Evolutionary conservation across 2,113 vertebrate genomes (phyloP).

Genomic region (Poeciliopsis retropinna): DNA sequence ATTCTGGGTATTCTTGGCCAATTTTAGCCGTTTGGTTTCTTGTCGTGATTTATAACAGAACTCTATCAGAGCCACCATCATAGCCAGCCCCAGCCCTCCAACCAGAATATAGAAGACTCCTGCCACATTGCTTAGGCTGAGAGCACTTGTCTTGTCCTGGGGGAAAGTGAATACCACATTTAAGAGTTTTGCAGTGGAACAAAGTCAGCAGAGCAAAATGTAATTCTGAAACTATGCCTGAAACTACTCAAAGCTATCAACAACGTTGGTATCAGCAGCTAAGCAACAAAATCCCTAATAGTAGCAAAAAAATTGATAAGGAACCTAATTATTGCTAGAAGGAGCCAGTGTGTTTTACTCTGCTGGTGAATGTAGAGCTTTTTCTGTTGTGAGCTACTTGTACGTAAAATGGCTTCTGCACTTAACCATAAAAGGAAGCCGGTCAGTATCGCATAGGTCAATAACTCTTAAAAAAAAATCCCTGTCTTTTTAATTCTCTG

Average conservation of each 20-base stretch:
- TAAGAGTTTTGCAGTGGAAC: constrained; percentile 78
- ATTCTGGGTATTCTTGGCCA: constrained; percentile 98
- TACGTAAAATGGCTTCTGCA: constrained; percentile 64
- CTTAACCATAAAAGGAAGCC: constrained; percentile 81
- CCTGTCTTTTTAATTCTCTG: constrained; percentile 74
- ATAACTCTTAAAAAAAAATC: constrained; percentile 72
- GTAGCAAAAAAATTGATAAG: constrained; percentile 43
- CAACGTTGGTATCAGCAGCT: constrained; percentile 44
- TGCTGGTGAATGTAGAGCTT: constrained; percentile 79
- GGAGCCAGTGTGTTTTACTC: constrained; percentile 43
- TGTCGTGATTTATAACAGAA: constrained; percentile 99
- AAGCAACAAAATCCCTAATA: constrained; percentile 19
- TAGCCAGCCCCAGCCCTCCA: constrained; percentile 97
- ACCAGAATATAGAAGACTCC: constrained; percentile 99
- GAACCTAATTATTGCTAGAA: constrained; percentile 53
- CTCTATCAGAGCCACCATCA: constrained; percentile 99
- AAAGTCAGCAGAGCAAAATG: constrained; percentile 65
- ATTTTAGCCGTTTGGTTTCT: constrained; percentile 99
- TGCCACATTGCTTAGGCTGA: constrained; percentile 99
- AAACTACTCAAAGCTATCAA: constrained; percentile 37
- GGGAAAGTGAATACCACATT: constrained; percentile 87
- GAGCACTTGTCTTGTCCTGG: constrained; percentile 99
- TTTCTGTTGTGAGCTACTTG: constrained; percentile 44
- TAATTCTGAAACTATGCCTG: constrained; percentile 47
- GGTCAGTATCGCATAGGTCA: constrained; percentile 91